Conservation (phyloP, 2,797 vertebrate species). For the Sebastes steindachneri region DNA sequence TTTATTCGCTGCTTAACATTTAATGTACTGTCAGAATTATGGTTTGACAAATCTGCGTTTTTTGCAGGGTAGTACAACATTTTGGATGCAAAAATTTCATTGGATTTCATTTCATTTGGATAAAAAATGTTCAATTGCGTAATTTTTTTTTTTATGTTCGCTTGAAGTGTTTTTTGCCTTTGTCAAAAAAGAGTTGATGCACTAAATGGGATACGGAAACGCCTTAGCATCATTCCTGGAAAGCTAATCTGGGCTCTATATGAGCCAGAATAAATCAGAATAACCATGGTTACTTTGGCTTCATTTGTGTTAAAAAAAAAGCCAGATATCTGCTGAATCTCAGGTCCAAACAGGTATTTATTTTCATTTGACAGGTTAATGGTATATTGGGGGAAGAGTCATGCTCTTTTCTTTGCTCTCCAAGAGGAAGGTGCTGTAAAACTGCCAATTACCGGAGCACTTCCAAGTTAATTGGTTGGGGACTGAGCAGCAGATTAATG, state of each 20-base stretch:
- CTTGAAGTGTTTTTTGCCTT: too few species aligned
- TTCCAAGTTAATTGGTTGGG: slow-evolving; percentile 43
- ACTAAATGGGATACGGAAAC: too few species aligned
- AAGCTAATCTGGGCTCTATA: background rate
- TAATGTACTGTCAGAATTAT: background rate
- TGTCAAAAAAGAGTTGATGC: too few species aligned
- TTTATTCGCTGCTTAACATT: background rate
- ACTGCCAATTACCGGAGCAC: slow-evolving; percentile 32
- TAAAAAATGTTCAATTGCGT: too few species aligned
- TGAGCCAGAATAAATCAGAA: background rate
- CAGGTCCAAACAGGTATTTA: background rate
- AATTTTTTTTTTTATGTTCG: too few species aligned
- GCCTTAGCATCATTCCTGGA: background rate
- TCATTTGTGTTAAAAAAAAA: background rate
- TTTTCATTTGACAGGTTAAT: background rate
- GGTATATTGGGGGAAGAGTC: background rate
- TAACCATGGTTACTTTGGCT: background rate
- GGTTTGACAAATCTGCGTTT: background rate
- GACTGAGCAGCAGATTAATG: slow-evolving; percentile 25
- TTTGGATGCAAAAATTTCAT: background rate
- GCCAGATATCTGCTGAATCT: background rate
- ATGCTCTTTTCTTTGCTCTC: background rate
- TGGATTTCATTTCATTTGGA: too few species aligned
- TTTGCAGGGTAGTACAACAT: background rate
- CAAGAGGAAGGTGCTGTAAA: background rate